These are phyloP conservation scores for Corythornis leucogaster DNA, from an alignment of 2,797 vertebrate genomes.

Conservation along the genomic window DNA sequence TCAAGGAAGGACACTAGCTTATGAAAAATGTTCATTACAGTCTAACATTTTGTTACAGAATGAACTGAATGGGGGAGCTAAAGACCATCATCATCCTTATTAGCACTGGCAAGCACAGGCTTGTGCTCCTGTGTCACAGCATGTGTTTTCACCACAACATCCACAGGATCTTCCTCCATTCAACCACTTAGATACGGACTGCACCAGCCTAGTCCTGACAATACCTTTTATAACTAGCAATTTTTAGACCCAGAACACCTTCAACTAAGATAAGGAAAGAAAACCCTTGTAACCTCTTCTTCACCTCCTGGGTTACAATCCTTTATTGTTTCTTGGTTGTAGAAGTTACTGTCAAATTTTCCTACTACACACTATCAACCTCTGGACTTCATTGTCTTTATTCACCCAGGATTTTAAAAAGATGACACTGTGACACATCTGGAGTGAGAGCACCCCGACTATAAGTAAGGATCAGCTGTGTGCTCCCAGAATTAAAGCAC, in stretches of 20 bases:
- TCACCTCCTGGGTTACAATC: not conserved
- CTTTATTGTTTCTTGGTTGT: not conserved
- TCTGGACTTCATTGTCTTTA: not conserved
- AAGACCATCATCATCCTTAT: not conserved
- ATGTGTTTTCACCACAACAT: not conserved
- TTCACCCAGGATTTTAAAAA: not conserved
- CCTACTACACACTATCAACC: not conserved
- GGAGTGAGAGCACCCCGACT: not conserved
- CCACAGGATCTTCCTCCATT: not conserved
- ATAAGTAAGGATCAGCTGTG: not conserved
- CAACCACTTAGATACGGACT: not conserved
- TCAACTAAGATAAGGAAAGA: not conserved
- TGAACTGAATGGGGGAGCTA: not conserved
- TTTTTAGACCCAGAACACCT: not conserved
- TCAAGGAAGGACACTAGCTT: not conserved
- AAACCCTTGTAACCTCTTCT: not conserved
- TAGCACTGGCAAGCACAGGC: not conserved
- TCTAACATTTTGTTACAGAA: not conserved
- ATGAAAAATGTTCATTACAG: not conserved
- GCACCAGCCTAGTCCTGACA: not conserved
- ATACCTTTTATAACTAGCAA: not conserved
- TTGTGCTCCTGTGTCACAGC: fast-evolving
- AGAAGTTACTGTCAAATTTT: not conserved
- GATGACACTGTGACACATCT: not conserved
- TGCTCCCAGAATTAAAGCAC: not conserved